Evolutionary conservation across 1,140 invertebrate genomes (phyloP), one percentile per base, ranked within the genome.

Genomic region (Leptinotarsa defecta): DNA sequence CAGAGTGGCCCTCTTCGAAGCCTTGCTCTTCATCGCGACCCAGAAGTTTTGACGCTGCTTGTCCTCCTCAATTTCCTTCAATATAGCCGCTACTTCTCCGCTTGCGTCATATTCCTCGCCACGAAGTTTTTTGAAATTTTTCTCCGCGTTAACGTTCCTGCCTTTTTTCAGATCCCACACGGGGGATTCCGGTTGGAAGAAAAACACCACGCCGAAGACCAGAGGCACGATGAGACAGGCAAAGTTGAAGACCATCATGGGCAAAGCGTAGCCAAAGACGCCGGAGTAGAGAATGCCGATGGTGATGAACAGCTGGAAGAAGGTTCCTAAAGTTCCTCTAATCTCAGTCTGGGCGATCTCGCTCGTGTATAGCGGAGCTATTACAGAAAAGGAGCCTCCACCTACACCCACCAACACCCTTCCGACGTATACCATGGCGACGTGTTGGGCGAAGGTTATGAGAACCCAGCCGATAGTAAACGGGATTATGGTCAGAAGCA

Each of bases 181-280:
- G 0, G 90, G 93, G 0, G 91, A 90, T 84, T 94, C 93, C 0
- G 93, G 93, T 86, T 93, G 89, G 49, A 91, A 89, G n/a, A 90
- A 80, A 83, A 93, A 91, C 1, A 88, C 76, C 0, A 84, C 74
- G 13, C 88, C 88, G 74, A 91, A 90, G 8, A 93, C 76, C 0
- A 92, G 13, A 0, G 92, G 91, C 5, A 92, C 80, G 1, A 88
- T 73, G 0, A 86, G 87, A 24, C 90, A 91, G 48, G 90, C 79
- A 0, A 91, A 79, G 1, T 91, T 90, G 20, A 91, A 81, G 13
- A 78, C 75, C 34, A 83, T 81, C 84, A 88, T 88, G 73, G 74
- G 77, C 4, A 80, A 27, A 76, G 77, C 79, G 87, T 86, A 85
- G 4, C 86, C 87, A 27, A 92, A 78, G 4, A 88, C 79, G 75